Percentiles rank a stretch among this genome's conserved stretches.
Evolutionary conservation across 1,140 invertebrate genomes (phyloP).

Genomic region (Calephelis virginiensis): DNA sequence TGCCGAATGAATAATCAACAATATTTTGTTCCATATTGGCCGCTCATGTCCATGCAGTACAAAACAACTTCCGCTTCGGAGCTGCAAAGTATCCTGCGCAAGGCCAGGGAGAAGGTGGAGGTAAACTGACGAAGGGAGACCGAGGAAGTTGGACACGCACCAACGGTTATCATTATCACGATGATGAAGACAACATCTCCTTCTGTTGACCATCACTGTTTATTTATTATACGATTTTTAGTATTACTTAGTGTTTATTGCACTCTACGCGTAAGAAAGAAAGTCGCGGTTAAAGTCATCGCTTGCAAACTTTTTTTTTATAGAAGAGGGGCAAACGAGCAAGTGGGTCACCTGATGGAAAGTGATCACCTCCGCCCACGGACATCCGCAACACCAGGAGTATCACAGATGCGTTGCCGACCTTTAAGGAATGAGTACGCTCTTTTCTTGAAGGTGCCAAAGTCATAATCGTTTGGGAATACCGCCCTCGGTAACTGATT

Average conservation of each 20-base stretch:
- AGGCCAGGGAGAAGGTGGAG: slow-evolving; percentile 82
- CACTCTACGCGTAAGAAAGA: too few relatives aligned
- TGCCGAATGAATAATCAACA: slow-evolving; percentile 15
- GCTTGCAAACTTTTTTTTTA: too few relatives aligned
- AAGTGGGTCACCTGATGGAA: too few relatives aligned
- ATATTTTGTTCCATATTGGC: slow-evolving; percentile 31
- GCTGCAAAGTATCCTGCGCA: slow-evolving; percentile 82
- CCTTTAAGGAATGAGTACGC: too few relatives aligned
- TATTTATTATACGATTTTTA: slow-evolving; percentile 15
- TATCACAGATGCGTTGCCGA: too few relatives aligned
- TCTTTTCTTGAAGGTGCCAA: too few relatives aligned
- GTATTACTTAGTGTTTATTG: neutral
- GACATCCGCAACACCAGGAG: too few relatives aligned
- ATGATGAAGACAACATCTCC: slow-evolving; percentile 12
- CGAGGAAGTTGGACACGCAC: neutral
- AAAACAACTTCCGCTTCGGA: slow-evolving; percentile 84
- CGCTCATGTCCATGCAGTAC: slow-evolving; percentile 73
- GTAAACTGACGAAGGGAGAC: slow-evolving; percentile 44
- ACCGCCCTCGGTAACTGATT: too few relatives aligned
- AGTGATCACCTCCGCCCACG: too few relatives aligned
- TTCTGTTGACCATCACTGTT: neutral
- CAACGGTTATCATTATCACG: slow-evolving; percentile 82
- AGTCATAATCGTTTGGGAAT: too few relatives aligned
- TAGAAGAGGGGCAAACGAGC: too few relatives aligned
- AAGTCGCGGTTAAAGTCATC: too few relatives aligned